Conservation (phyloP, 53 echinoderm and acorn worm species). For the Paracentrotus lividus region DNA sequence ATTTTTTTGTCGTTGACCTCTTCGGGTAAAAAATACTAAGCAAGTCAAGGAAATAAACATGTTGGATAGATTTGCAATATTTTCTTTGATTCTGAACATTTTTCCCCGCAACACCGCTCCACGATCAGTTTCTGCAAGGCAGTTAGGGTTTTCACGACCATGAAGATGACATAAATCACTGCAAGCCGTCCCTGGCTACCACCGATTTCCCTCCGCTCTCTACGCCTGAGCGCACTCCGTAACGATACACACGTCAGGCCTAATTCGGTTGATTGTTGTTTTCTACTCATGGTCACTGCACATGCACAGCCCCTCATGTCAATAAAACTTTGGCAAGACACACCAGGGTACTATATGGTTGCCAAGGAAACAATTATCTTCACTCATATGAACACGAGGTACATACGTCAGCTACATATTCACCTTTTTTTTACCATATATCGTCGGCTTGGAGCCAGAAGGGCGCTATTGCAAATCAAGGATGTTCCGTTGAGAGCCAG, state of each 20-base stretch:
- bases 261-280: slow-evolving; percentile 33
- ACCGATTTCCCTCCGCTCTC: not conserved
- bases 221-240: not conserved
- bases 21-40: not conserved
- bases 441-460: too few relatives aligned
- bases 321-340: not conserved
- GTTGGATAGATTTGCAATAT: not conserved
- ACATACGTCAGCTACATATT: too few relatives aligned
- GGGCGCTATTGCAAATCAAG: too few relatives aligned
- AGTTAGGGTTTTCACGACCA: not conserved
- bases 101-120: not conserved
- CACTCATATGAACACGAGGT: not conserved
- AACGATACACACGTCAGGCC: slow-evolving; percentile 31
- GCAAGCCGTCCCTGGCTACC: slow-evolving; percentile 5
- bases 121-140: not conserved
- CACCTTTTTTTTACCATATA: too few relatives aligned
- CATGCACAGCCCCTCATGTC: slow-evolving; percentile 23
- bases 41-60: not conserved
- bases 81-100: slow-evolving; percentile 33
- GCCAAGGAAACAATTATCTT: not conserved
- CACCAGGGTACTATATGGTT: not conserved
- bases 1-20: too few relatives aligned
- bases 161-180: slow-evolving; percentile 9
- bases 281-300: slow-evolving; percentile 51
- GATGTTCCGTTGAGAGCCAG: too few relatives aligned